These are phyloP conservation scores for Podocnemis expansa DNA, from an alignment of 2,113 vertebrate genomes.

Conservation along the genomic window DNA sequence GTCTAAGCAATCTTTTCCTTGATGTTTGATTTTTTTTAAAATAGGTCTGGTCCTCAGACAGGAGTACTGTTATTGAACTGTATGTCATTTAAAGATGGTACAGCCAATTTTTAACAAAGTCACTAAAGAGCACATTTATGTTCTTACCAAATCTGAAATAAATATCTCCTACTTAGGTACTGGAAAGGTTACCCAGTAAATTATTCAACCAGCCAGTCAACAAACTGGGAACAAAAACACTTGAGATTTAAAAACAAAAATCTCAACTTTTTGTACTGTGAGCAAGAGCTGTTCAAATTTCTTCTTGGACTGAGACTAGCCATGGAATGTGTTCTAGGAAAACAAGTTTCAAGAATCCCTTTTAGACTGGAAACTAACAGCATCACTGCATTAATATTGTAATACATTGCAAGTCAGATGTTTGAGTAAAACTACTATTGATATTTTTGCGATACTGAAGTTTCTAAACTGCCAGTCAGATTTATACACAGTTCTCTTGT, in stretches of 20 bases:
- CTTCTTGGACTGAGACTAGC: neutral
- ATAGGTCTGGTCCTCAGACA: neutral
- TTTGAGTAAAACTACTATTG: neutral
- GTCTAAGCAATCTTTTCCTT: neutral
- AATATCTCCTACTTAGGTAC: neutral
- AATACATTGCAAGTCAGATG: neutral
- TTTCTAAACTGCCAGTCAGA: neutral
- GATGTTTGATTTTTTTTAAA: neutral
- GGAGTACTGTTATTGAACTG: neutral
- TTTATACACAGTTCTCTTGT: constrained; percentile 10
- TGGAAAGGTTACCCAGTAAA: neutral
- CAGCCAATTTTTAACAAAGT: neutral
- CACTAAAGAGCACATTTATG: neutral
- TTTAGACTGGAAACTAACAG: constrained; percentile 33
- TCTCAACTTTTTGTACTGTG: neutral
- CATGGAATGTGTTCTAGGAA: neutral
- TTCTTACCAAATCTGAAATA: neutral
- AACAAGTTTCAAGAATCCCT: neutral
- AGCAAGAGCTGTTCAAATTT: neutral
- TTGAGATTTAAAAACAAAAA: neutral
- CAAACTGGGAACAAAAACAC: neutral
- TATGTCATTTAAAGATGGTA: neutral
- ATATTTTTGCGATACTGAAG: neutral
- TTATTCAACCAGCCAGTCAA: no score
- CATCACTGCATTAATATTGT: neutral